Conservation (phyloP, 1,140 invertebrate species). For the Bombus affinis region DNA sequence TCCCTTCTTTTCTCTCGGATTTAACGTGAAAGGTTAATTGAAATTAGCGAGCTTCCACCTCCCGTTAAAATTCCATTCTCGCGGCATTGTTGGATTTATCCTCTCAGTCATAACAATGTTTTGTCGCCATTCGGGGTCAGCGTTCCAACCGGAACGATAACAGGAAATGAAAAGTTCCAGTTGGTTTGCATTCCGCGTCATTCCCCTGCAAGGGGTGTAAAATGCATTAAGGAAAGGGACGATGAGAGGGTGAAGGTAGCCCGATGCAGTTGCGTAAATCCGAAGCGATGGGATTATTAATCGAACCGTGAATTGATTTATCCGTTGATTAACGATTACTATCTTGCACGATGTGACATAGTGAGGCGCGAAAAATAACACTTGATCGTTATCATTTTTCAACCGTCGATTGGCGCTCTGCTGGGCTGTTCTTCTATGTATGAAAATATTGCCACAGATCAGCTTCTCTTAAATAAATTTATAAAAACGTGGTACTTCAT, state of each 20-base stretch:
- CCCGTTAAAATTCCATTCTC: not conserved
- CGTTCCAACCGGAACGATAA: not conserved
- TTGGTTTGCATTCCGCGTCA: not conserved
- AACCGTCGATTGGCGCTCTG: not conserved
- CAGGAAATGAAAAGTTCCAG: conserved; percentile 43
- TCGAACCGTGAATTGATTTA: conserved; percentile 73
- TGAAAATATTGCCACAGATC: too few relatives aligned
- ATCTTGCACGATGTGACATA: conserved; percentile 15
- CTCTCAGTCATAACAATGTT: not conserved
- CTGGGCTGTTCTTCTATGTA: not conserved
- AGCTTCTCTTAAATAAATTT: too few relatives aligned
- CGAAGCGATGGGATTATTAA: conserved; percentile 63
- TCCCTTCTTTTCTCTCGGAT: not conserved
- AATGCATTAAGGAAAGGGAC: not conserved
- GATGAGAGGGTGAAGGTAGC: too few relatives aligned
- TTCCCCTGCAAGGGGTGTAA: not conserved
- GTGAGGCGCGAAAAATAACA: not conserved
- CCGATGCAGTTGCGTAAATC: conserved; percentile 35
- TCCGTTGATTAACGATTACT: conserved; percentile 72
- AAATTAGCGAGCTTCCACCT: not conserved
- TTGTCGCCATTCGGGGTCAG: not conserved
- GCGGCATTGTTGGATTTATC: too few relatives aligned
- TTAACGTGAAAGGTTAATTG: not conserved
- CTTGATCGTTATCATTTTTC: conserved; percentile 2
- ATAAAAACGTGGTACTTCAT: not conserved